Percentiles rank a stretch among this genome's conserved stretches.
These are phyloP conservation scores for Thamnophis elegans DNA, from an alignment of 2,797 vertebrate species.

Conservation along the genomic window DNA sequence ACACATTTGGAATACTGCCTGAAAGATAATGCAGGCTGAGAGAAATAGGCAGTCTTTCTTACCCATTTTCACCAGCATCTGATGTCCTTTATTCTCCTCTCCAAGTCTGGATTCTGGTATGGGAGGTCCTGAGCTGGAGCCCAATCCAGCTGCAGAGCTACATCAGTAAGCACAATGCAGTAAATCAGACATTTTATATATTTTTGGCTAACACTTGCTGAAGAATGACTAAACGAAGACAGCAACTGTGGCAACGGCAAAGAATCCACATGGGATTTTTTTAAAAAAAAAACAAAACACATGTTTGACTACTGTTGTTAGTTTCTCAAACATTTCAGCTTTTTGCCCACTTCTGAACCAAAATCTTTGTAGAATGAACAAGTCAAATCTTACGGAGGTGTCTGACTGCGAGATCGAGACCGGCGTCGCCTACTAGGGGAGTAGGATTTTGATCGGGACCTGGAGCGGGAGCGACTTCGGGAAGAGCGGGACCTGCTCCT, in stretches of 20 bases:
- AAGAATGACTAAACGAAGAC: neutral
- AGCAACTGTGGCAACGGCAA: neutral
- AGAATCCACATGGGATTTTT: neutral
- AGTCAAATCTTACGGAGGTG: conserved; percentile 82
- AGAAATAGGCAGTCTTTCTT: conserved; percentile 36
- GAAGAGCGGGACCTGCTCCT: conserved; percentile 86
- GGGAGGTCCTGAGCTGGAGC: conserved; percentile 74
- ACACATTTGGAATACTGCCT: neutral
- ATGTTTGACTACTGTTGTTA: neutral
- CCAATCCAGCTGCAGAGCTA: conserved; percentile 80
- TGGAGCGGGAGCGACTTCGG: conserved; percentile 79
- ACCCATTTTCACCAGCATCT: conserved; percentile 99
- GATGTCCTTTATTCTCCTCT: conserved; percentile 97
- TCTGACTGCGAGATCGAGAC: conserved; percentile 84
- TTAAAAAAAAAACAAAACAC: neutral
- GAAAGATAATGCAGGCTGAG: neutral
- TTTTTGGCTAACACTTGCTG: neutral
- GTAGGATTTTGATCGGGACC: conserved; percentile 85
- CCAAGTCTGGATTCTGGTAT: conserved; percentile 82
- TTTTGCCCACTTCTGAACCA: neutral
- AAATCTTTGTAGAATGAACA: neutral
- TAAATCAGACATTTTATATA: neutral
- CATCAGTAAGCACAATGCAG: conserved; percentile 7
- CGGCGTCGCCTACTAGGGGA: conserved; percentile 83
- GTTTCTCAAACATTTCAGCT: neutral